phyloP scores from a whole-genome alignment of 2,113 vertebrate genomes.

The Cisticola juncidis region DNA sequence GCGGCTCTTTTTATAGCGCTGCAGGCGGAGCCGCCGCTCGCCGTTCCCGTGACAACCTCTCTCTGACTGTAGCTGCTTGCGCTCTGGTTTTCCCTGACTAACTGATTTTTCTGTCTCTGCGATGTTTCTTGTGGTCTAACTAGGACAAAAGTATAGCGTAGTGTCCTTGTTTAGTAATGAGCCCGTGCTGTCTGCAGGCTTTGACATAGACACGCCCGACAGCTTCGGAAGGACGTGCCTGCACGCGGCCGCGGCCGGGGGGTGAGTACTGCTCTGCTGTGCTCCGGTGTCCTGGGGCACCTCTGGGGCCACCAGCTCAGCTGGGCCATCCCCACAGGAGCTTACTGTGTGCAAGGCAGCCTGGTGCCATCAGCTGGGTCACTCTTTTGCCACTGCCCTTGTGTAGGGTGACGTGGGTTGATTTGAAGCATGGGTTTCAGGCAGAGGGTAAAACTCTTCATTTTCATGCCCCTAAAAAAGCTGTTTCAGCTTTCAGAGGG shows the following conservation, averaged over 20 bases:
- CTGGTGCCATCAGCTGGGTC: background rate
- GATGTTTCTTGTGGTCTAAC: conserved; percentile 80
- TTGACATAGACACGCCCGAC: conserved; percentile 97
- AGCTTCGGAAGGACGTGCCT: conserved; percentile 94
- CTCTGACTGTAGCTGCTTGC: conserved; percentile 73
- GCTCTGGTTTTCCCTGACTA: conserved; percentile 72
- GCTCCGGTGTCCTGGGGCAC: background rate
- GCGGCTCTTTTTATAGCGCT: conserved; percentile 52
- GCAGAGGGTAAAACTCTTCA: background rate
- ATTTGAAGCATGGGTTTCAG: background rate
- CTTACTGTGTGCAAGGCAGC: background rate
- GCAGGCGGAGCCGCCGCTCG: conserved; percentile 58
- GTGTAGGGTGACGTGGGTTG: background rate
- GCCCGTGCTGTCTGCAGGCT: conserved; percentile 97
- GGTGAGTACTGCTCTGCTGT: conserved; percentile 77
- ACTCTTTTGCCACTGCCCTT: background rate
- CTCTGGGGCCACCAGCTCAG: background rate
- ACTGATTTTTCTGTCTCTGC: conserved; percentile 83
- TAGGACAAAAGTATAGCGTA: conserved; percentile 94
- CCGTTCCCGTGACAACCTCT: conserved; percentile 70
- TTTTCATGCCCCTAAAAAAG: background rate
- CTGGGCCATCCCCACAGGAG: background rate
- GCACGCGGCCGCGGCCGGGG: conserved; percentile 95
- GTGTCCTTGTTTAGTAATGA: conserved; percentile 93
- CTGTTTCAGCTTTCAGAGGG: background rate